Base-by-base conservation (phyloP, 1,140 invertebrate species). In the Cydia amplana region DNA sequence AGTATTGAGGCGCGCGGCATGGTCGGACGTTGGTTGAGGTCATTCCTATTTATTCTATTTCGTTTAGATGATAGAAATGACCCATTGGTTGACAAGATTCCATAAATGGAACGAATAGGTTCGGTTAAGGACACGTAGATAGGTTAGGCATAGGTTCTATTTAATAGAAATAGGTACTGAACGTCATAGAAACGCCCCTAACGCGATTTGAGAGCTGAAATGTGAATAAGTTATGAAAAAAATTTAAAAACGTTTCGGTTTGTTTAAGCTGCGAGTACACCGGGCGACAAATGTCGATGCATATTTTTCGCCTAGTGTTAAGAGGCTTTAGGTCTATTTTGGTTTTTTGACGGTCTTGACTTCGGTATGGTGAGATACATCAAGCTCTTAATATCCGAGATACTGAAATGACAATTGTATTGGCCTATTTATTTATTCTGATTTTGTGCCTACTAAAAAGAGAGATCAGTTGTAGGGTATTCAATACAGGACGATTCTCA, bases 161-260 rank as follows among this genome's bases (percentile, higher is more conserved):
- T 70, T 70, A 70, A 36, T 70, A 70, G 65, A 80, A 77, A 74
- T 83, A 83, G 79, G 79, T 74, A 79, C 77, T 77, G 70, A 83
- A 81, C 81, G 83, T 84, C 83, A 83, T 84, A 83, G 79, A 80
- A 83, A 82, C 77, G 74, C 77, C 75, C 76, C 43, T 60, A 76
- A 77, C 65, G 72, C 76, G 74, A 76, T 67, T 46, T 73, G 32
- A 73, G 77, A 78, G 67, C 76, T 78, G 74, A 70, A 75, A 75
- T 63, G 72, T 60, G 55, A 72, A 72, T 18, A 32, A 67, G 12
- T 25, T 36, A 25, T 49, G 72, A 46, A 78, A 75, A 32, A 79
- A 78, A 60, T 75, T 77, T 75, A 1, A 65, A 73, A 74, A 36
- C 73, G 55, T 76, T 82, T 80, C 73, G 77, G 55, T 83, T 81